Conservation (phyloP, 1,140 invertebrate genomes). For the Maconellicoccus hirsutus region DNA sequence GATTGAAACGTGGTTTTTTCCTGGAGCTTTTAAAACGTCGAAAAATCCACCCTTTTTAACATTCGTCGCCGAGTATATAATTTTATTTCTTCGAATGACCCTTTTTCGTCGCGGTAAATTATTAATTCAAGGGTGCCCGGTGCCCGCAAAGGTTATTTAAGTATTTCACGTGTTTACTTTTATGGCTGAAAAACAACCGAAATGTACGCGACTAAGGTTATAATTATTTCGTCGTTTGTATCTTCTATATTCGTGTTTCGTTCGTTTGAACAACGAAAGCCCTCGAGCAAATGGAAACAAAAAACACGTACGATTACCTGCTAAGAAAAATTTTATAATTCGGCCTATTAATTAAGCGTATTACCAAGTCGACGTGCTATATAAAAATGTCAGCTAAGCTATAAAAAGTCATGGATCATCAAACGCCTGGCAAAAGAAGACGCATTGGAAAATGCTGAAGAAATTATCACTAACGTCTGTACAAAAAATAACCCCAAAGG, state of each 20-base stretch:
- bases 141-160: background rate
- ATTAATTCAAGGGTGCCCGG: background rate
- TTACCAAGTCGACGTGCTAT: background rate
- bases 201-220: background rate
- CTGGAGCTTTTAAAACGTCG: too few relatives aligned
- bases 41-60: too few relatives aligned
- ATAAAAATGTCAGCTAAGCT: slow-evolving; percentile 14
- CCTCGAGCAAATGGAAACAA: too few relatives aligned
- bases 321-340: too few relatives aligned
- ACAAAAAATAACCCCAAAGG: slow-evolving; percentile 10
- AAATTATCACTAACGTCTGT: slow-evolving; percentile 13
- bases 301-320: too few relatives aligned
- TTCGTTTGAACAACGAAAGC: too few relatives aligned
- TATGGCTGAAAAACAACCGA: background rate
- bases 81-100: background rate
- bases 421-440: slow-evolving; percentile 13
- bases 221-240: slow-evolving; percentile 10
- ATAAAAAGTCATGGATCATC: slow-evolving; percentile 20
- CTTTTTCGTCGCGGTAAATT: background rate
- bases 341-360: too few relatives aligned
- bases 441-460: slow-evolving; percentile 4
- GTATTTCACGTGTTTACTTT: slow-evolving; percentile 4
- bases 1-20: too few relatives aligned
- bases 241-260: background rate
- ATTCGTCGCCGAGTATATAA: too few relatives aligned